Conservation (phyloP, 1,140 invertebrate genomes). For the Trachymyrmex septentrionalis region DNA sequence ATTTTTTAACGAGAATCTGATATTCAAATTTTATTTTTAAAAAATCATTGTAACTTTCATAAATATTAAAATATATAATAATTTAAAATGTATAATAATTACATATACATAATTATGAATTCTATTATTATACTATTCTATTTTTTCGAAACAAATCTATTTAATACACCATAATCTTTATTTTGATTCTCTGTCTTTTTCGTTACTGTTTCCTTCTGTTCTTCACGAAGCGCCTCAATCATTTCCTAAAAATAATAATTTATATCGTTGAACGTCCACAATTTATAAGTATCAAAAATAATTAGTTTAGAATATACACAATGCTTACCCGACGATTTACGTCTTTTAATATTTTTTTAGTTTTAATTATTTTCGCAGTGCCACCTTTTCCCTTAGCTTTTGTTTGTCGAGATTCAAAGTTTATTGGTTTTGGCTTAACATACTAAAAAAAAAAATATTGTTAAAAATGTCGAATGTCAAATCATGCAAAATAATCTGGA, state of each 20-base stretch:
- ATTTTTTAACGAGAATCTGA: neutral
- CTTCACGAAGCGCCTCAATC: conserved; percentile 86
- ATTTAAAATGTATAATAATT: neutral
- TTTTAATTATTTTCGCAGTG: conserved; percentile 90
- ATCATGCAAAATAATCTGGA: neutral
- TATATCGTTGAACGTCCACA: neutral
- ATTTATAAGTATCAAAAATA: conserved; percentile 46
- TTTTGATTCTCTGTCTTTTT: conserved; percentile 79
- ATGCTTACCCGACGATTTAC: conserved; percentile 88
- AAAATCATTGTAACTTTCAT: neutral
- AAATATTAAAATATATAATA: conserved; percentile 25
- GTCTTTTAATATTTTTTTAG: conserved; percentile 93
- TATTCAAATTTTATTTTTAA: neutral
- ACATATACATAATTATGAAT: neutral
- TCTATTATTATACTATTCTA: neutral
- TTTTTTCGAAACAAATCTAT: conserved; percentile 88
- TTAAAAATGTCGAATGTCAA: neutral
- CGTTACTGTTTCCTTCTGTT: conserved; percentile 78
- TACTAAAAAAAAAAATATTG: conserved; percentile 86
- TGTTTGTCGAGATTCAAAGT: conserved; percentile 90
- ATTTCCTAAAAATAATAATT: conserved; percentile 87
- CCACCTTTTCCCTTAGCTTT: conserved; percentile 93
- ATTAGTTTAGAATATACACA: conserved; percentile 47
- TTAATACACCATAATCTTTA: conserved; percentile 88
- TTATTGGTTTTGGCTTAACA: conserved; percentile 92